phyloP scores from a whole-genome alignment of 1,140 invertebrate genomes.

The Philotrypesis tridentata region DNA sequence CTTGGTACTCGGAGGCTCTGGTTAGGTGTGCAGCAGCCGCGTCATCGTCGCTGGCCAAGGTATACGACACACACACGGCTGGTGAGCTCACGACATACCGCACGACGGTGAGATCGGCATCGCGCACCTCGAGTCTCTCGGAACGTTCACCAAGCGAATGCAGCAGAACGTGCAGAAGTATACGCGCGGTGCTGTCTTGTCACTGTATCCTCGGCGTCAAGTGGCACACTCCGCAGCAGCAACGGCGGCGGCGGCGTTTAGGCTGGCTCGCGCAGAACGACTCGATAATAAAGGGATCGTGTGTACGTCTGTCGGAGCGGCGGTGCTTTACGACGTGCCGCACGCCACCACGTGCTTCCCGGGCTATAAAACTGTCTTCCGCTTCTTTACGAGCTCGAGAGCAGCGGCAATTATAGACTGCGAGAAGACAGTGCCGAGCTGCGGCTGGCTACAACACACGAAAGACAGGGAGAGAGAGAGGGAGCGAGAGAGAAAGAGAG shows the following conservation, averaged over 20 bases:
- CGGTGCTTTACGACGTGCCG: constrained; percentile 56
- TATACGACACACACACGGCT: not conserved
- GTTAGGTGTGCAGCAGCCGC: not conserved
- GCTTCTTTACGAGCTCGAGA: constrained; percentile 67
- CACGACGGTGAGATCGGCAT: constrained; percentile 38
- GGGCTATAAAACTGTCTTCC: constrained; percentile 71
- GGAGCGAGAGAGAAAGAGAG: constrained; percentile 6
- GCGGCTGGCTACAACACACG: too few species aligned
- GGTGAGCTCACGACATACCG: constrained; percentile 25
- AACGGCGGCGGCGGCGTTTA: too few species aligned
- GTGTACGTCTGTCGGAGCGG: constrained; percentile 35
- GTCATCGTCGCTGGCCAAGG: not conserved
- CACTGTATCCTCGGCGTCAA: not conserved
- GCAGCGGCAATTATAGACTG: constrained; percentile 62
- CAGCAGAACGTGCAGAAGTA: too few species aligned
- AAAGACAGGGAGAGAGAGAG: constrained; percentile 40
- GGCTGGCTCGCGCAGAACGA: not conserved
- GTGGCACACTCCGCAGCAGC: not conserved
- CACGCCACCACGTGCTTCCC: constrained; percentile 67
- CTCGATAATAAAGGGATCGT: not conserved
- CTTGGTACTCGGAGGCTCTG: not conserved
- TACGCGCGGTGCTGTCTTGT: not conserved
- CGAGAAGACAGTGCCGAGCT: not conserved
- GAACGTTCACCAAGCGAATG: too few species aligned
- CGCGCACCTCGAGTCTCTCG: constrained; percentile 12